Evolutionary conservation across 2,888 invertebrate species (phyloP).

Genomic region (Meghimatium bilineatum): DNA sequence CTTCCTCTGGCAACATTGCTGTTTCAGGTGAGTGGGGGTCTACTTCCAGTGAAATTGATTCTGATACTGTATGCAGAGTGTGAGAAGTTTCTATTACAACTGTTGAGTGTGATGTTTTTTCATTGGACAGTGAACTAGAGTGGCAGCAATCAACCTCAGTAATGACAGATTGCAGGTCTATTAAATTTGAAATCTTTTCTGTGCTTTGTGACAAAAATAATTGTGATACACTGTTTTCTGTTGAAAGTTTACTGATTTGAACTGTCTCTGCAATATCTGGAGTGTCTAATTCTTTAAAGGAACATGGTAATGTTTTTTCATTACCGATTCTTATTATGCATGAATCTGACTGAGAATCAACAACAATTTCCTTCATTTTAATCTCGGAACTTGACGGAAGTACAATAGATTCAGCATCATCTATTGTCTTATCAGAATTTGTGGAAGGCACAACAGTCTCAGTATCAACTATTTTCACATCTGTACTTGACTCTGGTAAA

Average conservation of each 20-base stretch:
- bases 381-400: neutral
- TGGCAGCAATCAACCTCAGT: neutral
- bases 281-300: neutral
- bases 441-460: neutral
- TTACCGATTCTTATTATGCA: neutral
- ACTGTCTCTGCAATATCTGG: neutral
- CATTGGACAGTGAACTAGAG: neutral
- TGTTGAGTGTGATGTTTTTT: neutral
- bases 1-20: neutral
- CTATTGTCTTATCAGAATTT: neutral
- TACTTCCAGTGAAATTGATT: neutral
- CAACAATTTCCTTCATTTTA: neutral
- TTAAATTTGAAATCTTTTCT: neutral
- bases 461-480: neutral
- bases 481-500: neutral
- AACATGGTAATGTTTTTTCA: neutral
- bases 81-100: neutral
- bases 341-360: neutral
- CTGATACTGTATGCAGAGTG: neutral
- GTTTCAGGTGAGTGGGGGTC: neutral
- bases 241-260: neutral
- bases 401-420: neutral
- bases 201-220: neutral
- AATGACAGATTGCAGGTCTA: neutral
- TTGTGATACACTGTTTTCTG: neutral